phyloP scores from a whole-genome alignment of 2,113 vertebrate genomes.

The Seriola rivoliana region DNA sequence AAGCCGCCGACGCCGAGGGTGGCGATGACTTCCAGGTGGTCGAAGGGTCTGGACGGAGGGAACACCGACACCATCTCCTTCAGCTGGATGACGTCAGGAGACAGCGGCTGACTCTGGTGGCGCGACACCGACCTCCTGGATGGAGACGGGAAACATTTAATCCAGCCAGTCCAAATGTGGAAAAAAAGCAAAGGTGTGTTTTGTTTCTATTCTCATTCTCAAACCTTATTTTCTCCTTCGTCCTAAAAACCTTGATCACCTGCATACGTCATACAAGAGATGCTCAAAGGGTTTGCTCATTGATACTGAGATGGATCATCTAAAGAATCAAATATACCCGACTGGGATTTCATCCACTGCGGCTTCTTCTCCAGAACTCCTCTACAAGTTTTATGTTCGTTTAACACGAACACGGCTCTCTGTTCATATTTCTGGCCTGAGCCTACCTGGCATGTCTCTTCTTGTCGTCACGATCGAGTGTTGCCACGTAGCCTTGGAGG shows the following conservation, averaged over 20 bases:
- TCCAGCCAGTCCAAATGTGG: too few relatives aligned
- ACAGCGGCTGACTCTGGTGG: constrained; percentile 76
- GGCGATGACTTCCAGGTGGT: constrained; percentile 79
- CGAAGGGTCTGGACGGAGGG: constrained; percentile 75
- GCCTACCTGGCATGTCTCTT: constrained; percentile 83
- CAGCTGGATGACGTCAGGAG: constrained; percentile 75
- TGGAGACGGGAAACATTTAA: neutral
- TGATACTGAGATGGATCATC: neutral
- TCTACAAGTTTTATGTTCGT: neutral
- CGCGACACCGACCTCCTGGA: constrained; percentile 75
- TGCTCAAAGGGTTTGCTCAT: neutral
- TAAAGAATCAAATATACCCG: neutral
- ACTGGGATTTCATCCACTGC: neutral
- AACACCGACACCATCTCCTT: constrained; percentile 77
- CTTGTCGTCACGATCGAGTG: constrained; percentile 83
- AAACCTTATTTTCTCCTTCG: too few relatives aligned
- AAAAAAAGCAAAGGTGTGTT: too few relatives aligned
- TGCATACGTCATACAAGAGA: neutral
- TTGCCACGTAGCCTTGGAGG: constrained; percentile 85
- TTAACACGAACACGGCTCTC: neutral
- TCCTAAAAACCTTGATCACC: neutral
- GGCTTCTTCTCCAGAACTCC: neutral
- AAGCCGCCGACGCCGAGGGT: constrained; percentile 86
- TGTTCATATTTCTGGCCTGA: neutral
- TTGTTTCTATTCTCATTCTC: too few relatives aligned